Conservation (phyloP, 2,113 vertebrate species). For the Dicentrarchus labrax region DNA sequence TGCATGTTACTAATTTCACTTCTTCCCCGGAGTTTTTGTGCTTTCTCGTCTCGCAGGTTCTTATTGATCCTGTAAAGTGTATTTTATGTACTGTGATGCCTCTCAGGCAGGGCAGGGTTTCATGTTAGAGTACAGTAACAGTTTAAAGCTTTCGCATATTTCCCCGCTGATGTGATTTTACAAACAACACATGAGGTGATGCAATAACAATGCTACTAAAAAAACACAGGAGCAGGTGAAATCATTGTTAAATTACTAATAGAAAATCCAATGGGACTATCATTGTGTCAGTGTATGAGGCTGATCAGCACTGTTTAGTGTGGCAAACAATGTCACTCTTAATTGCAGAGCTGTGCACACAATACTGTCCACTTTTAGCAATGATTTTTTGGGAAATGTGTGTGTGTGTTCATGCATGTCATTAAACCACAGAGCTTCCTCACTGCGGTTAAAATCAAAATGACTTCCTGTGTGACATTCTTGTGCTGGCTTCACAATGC, state of each 20-base stretch:
- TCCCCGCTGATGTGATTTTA: not conserved
- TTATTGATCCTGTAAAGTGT: conserved; percentile 12
- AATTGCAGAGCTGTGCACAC: conserved; percentile 19
- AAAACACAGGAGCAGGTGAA: conserved; percentile 24
- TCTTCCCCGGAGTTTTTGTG: too few relatives aligned
- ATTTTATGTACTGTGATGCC: conserved; percentile 5
- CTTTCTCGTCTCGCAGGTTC: too few relatives aligned
- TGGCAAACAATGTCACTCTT: conserved; percentile 7
- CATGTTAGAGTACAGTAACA: not conserved
- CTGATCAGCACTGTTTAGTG: not conserved
- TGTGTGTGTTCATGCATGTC: not conserved
- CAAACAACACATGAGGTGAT: conserved; percentile 5
- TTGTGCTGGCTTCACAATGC: not conserved
- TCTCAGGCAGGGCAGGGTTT: not conserved
- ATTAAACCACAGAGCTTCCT: not conserved
- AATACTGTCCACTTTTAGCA: conserved; percentile 27
- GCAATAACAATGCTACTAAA: conserved; percentile 9
- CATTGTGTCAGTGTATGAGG: conserved; percentile 14
- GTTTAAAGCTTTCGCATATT: conserved; percentile 8
- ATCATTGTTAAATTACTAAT: conserved; percentile 14
- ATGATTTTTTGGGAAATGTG: not conserved
- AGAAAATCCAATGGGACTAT: not conserved
- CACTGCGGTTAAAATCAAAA: not conserved
- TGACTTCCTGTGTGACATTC: conserved; percentile 24
- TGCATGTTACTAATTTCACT: too few relatives aligned